A percentile compares a stretch with the other conserved stretches of the same genome.
Evolutionary conservation across 1,140 invertebrate species (phyloP).

Genomic region (Galleria mellonella): DNA sequence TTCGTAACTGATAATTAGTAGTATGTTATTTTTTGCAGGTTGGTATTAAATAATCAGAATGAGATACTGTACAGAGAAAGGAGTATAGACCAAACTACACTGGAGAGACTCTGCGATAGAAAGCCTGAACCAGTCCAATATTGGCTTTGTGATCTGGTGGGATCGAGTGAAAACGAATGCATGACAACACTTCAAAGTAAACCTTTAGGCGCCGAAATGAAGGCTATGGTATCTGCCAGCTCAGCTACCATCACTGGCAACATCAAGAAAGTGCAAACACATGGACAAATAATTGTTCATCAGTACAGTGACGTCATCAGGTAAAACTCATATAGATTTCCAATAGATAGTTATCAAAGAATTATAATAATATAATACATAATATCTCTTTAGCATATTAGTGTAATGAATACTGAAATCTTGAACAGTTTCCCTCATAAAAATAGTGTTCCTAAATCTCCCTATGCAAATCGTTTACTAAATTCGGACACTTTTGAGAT

Average conservation of each 20-base stretch:
- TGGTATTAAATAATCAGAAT: slow-evolving; percentile 58
- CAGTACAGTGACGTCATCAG: slow-evolving; percentile 70
- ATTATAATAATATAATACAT: background rate
- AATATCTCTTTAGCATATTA: background rate
- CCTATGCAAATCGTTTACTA: too few relatives aligned
- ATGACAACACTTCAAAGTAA: slow-evolving; percentile 88
- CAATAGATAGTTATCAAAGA: too few relatives aligned
- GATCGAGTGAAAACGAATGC: slow-evolving; percentile 84
- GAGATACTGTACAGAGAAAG: slow-evolving; percentile 61
- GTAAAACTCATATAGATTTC: slow-evolving; percentile 22
- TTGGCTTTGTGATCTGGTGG: slow-evolving; percentile 82
- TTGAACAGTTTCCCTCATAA: too few relatives aligned
- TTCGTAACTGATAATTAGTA: background rate
- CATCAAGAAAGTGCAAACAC: slow-evolving; percentile 72
- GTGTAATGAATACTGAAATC: too few relatives aligned
- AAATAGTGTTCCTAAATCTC: too few relatives aligned
- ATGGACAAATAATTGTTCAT: slow-evolving; percentile 70
- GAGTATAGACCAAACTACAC: slow-evolving; percentile 60
- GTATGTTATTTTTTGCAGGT: slow-evolving; percentile 25
- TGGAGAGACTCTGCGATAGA: slow-evolving; percentile 58
- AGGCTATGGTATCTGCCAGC: slow-evolving; percentile 60
- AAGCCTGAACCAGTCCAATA: slow-evolving; percentile 66
- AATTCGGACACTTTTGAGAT: too few relatives aligned
- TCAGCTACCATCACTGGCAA: slow-evolving; percentile 72
- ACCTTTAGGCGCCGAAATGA: slow-evolving; percentile 77